These are phyloP conservation scores for Emmelina monodactyla DNA, from an alignment of 2,888 invertebrate genomes.

Conservation along the genomic window DNA sequence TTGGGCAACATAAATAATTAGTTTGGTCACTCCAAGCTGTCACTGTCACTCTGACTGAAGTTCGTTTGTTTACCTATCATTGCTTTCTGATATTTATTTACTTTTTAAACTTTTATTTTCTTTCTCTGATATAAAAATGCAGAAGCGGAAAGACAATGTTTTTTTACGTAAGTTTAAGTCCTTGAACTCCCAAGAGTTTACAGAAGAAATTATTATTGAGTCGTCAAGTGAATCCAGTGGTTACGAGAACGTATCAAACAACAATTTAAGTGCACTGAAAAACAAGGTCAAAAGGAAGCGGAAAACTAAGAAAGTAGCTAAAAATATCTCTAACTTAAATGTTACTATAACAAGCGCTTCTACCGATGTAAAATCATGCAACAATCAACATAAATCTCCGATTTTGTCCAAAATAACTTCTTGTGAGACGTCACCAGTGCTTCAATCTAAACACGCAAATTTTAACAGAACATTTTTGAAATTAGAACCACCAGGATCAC, in stretches of 20 bases:
- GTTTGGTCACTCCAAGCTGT: too few species aligned
- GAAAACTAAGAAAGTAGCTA: slow-evolving; percentile 32
- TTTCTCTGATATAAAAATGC: slow-evolving; percentile 27
- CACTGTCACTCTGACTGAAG: too few species aligned
- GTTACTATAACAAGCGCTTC: slow-evolving; percentile 27
- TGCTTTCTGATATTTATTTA: too few species aligned
- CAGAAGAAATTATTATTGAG: slow-evolving; percentile 40
- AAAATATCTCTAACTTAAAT: slow-evolving; percentile 35
- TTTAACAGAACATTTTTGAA: too few species aligned
- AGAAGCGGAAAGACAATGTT: slow-evolving; percentile 29
- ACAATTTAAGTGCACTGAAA: slow-evolving; percentile 15
- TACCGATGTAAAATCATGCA: not conserved
- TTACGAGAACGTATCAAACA: slow-evolving; percentile 25
- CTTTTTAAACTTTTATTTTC: too few species aligned
- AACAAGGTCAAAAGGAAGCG: slow-evolving; percentile 25
- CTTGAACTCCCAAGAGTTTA: slow-evolving; percentile 38
- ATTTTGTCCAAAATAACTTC: slow-evolving; percentile 16
- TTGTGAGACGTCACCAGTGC: slow-evolving; percentile 22
- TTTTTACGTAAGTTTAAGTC: slow-evolving; percentile 37
- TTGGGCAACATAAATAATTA: too few species aligned
- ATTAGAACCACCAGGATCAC: slow-evolving; percentile 20
- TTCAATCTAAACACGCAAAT: slow-evolving; percentile 17
- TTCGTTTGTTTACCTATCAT: too few species aligned
- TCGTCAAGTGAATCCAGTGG: slow-evolving; percentile 47
- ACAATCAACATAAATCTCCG: slow-evolving; percentile 22